Percentiles rank a stretch among this genome's conserved stretches.
Evolutionary conservation across 2,797 vertebrate genomes (phyloP).

Genomic region (Miichthys miiuy): DNA sequence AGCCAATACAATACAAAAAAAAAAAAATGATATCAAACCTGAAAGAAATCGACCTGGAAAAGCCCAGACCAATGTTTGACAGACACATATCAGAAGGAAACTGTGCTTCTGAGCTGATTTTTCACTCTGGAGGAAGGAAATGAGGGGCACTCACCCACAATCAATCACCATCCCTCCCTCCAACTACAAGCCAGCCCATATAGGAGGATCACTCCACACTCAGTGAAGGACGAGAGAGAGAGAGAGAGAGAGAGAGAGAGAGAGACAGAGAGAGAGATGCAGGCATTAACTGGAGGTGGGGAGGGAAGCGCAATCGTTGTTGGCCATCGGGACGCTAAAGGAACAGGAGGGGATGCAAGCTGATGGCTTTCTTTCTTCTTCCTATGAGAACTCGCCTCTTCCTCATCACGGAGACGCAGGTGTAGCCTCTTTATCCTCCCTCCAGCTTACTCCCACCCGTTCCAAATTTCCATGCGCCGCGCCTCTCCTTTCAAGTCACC

Average conservation of each 20-base stretch:
- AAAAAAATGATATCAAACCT: neutral
- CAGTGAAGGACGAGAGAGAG: slow-evolving; percentile 50
- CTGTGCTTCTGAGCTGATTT: slow-evolving; percentile 2
- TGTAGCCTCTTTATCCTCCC: slow-evolving; percentile 48
- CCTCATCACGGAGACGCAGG: slow-evolving; percentile 64
- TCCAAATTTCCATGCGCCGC: slow-evolving; percentile 35
- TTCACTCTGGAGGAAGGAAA: neutral
- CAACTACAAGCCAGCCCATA: slow-evolving; percentile 32
- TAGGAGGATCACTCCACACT: slow-evolving; percentile 9
- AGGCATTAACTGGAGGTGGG: slow-evolving; percentile 62
- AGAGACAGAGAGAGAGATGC: slow-evolving; percentile 45
- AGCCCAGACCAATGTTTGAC: slow-evolving; percentile 2
- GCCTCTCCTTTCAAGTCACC: slow-evolving; percentile 32
- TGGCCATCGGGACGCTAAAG: slow-evolving; percentile 42
- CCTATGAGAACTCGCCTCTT: slow-evolving; percentile 34
- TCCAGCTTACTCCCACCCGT: slow-evolving; percentile 6
- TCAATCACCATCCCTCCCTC: neutral
- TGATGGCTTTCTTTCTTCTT: slow-evolving; percentile 36
- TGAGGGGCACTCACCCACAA: neutral
- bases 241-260: slow-evolving; percentile 42
- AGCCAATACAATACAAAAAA: neutral
- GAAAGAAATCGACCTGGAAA: neutral
- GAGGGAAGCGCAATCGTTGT: slow-evolving; percentile 35
- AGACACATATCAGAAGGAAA: slow-evolving; percentile 5
- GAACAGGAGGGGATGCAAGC: slow-evolving; percentile 46